These are phyloP conservation scores for Kuschelorhynchus macadamiae DNA, from an alignment of 2,888 invertebrate genomes.

Conservation along the genomic window DNA sequence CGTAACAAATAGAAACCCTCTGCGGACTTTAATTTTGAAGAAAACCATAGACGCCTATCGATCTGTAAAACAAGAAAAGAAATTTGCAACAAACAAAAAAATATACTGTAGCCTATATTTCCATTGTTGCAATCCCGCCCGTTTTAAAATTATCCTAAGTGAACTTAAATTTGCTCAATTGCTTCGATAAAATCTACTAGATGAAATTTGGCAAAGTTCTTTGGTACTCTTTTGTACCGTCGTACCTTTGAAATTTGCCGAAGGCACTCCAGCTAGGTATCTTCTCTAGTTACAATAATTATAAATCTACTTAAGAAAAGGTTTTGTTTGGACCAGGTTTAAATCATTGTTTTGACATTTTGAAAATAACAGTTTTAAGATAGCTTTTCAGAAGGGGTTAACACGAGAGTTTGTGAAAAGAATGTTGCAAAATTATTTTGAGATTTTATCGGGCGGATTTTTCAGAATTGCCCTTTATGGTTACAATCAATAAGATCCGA, in stretches of 20 bases:
- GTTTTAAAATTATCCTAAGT: slow-evolving; percentile 10
- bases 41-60: background rate
- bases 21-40: too few relatives aligned
- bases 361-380: slow-evolving; percentile 19
- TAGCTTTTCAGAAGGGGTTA: background rate
- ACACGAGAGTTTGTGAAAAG: background rate
- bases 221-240: slow-evolving; percentile 35
- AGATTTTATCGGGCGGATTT: too few relatives aligned
- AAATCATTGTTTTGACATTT: slow-evolving; percentile 31
- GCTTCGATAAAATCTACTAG: slow-evolving; percentile 40
- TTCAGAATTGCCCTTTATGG: too few relatives aligned
- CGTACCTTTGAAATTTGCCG: slow-evolving; percentile 38
- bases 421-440: too few relatives aligned
- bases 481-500: too few relatives aligned
- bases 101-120: background rate
- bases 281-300: slow-evolving; percentile 22
- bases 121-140: too few relatives aligned
- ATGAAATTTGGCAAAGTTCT: slow-evolving; percentile 35
- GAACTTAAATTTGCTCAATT: slow-evolving; percentile 43
- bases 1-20: too few relatives aligned
- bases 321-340: slow-evolving; percentile 11
- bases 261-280: slow-evolving; percentile 29
- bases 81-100: background rate
- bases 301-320: slow-evolving; percentile 4
- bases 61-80: background rate